Percentiles rank a stretch among this genome's conserved stretches.
phyloP scores from a whole-genome alignment of 2,113 vertebrate species.

The Rattus rattus region DNA sequence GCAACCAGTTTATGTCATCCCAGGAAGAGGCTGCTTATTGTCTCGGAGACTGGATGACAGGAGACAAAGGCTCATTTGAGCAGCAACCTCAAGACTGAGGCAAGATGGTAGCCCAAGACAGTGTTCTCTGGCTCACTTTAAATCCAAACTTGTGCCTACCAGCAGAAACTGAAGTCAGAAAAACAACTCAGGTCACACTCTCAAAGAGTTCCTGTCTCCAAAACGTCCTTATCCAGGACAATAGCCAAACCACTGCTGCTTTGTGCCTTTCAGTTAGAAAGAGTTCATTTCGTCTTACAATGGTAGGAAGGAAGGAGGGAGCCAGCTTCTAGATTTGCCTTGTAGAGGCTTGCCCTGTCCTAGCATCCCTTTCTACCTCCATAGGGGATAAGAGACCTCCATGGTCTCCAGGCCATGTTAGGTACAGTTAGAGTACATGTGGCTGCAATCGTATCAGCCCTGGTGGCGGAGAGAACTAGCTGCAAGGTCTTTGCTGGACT shows the following conservation, averaged over 20 bases:
- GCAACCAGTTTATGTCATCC: slow-evolving; percentile 52
- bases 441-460: neutral
- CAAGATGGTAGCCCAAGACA: slow-evolving; percentile 5
- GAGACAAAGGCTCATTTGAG: slow-evolving; percentile 28
- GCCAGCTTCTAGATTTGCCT: slow-evolving; percentile 42
- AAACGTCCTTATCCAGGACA: neutral
- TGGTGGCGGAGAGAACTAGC: neutral
- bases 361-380: neutral
- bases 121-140: slow-evolving; percentile 41
- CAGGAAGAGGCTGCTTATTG: slow-evolving; percentile 31
- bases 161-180: slow-evolving; percentile 32
- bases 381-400: neutral
- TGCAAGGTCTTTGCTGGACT: neutral
- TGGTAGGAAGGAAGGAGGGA: neutral
- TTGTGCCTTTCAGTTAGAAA: slow-evolving; percentile 45
- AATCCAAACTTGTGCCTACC: neutral
- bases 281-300: slow-evolving; percentile 4
- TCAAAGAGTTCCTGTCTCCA: neutral
- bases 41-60: neutral
- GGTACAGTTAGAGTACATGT: neutral
- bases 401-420: neutral
- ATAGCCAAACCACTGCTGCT: neutral
- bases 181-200: neutral
- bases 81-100: slow-evolving; percentile 20
- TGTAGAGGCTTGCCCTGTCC: neutral